Evolutionary conservation across 2,888 invertebrate species (phyloP), one percentile per base, ranked within the genome.

Genomic region (Morpho deidamia): DNA sequence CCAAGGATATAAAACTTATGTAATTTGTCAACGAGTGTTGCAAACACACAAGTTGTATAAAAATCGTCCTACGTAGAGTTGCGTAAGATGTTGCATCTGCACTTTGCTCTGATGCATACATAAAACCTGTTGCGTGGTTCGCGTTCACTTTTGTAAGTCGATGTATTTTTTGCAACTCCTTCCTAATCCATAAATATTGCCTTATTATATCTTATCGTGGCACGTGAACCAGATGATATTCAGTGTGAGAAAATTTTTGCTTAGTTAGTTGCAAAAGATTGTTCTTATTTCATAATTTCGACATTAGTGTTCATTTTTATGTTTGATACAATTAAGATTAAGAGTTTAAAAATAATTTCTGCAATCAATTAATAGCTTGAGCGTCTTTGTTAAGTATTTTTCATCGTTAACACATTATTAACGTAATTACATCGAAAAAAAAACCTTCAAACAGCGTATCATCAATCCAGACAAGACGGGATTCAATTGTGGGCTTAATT

Each of bases 71-170:
- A 67, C 61, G 60, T 57, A 50, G 50, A 53, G 47, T 81, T 76
- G 69, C 66, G 74, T 71, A 80, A 81, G 57, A 32, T 51, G 66
- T 74, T 71, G 68, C 69, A 72, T 75, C 69, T 72, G 69, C 72
- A 70, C 59, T 70, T 49, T 57, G 62, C 61, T 58, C 56, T 58
- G 70, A 72, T 72, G 69, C 76, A 76, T 76, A 73, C 70, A 62
- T 70, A 59, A 74, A 76, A 74, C 76, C 71, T 76, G 79, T 82
- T 80, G 74, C 74, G 66, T 71, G 60, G 51, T 44, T 48, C 11
- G 56, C 55, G 48, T 56, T 59, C 57, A 55, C 60, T 56, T 59
- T 56, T 57, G 48, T 52, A 56, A 59, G 43, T 32, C 9, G 11
- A 39, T 49, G 34, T 49, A 41, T 34, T 56, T 23, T 51, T 56